Base-by-base conservation (phyloP, 2,797 vertebrate genomes). In the Leptodactylus fallax region DNA sequence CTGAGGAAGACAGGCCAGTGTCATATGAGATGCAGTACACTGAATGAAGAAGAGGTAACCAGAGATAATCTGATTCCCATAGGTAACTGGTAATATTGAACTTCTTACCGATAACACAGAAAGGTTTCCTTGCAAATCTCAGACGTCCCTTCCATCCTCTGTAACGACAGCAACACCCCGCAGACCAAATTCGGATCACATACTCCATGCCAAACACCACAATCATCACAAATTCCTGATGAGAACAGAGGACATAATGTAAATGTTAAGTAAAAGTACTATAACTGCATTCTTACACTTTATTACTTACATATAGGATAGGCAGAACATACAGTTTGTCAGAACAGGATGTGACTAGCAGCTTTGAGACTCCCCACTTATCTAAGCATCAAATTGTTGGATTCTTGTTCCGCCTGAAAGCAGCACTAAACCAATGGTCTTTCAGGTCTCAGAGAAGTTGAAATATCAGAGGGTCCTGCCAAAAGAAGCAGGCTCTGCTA, bases 191-290 rank as follows among this genome's bases (percentile, higher is more conserved):
- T 0, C 98, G 96, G 91, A 97, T 86, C 91, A 99, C 96, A 92
- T 99, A 99, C 92, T 99, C 98, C 95, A 98, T 93, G 36, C 98
- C 98, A 17, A 99, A 99, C 90, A 99, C 98, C 92, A 98, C 96
- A 0, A 99, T 99, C 98, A 99, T 99, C 92, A 99, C 97, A 77
- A 99, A 98, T 91, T 99, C 98, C 98, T 99, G 90, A 61, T 27
- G 8, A 16, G 14, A 58, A 85, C 3, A 83, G 8, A 16, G 14
- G 45, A 85, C 6, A 83, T 27, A 71, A 83, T 53, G 21, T 77
- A 51, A 77, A 77, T 53, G 21, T 53, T 53, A 77, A 77, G 53
- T 23, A 23, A 53, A 7, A 76, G 21, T 23, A 23, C 49, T 51
- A 0, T 23, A 23, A 6, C 6, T 53, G 21, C 19, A 74, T 19